phyloP scores from a whole-genome alignment of 1,140 invertebrate genomes.

The Drosophila nikananu region DNA sequence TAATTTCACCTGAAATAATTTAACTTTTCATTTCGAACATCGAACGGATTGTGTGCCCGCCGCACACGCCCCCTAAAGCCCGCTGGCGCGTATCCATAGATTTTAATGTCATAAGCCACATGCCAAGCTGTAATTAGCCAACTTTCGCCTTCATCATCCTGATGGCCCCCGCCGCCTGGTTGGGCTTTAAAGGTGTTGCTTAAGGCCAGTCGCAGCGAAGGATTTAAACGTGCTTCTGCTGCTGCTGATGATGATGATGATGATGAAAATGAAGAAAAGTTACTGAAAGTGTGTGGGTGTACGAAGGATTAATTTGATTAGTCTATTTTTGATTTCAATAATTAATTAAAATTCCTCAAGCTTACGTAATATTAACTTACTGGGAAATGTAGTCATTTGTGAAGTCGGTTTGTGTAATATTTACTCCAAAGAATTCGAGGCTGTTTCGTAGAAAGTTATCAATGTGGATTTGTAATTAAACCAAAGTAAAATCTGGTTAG shows the following conservation, averaged over 20 bases:
- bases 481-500: not conserved
- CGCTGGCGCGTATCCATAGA: constrained; percentile 47
- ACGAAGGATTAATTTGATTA: constrained; percentile 26
- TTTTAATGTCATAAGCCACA: constrained; percentile 74
- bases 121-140: constrained; percentile 74
- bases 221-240: not conserved
- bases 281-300: constrained; percentile 8
- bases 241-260: not conserved
- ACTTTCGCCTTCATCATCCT: constrained; percentile 32
- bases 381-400: constrained; percentile 1
- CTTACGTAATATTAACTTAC: not conserved
- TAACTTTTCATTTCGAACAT: constrained; percentile 43
- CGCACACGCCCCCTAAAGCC: constrained; percentile 18
- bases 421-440: not conserved
- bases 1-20: constrained; percentile 45
- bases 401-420: not conserved
- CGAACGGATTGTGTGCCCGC: constrained; percentile 20
- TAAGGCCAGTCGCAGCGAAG: constrained; percentile 19
- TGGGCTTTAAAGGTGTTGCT: constrained; percentile 43
- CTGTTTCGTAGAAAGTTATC: not conserved
- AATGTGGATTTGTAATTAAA: constrained; percentile 8
- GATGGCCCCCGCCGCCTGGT: constrained; percentile 18
- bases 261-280: constrained; percentile 12
- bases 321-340: constrained; percentile 10
- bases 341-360: constrained; percentile 2